These are phyloP conservation scores for Frieseomelitta varia DNA, from an alignment of 1,140 invertebrate genomes.

Conservation along the genomic window DNA sequence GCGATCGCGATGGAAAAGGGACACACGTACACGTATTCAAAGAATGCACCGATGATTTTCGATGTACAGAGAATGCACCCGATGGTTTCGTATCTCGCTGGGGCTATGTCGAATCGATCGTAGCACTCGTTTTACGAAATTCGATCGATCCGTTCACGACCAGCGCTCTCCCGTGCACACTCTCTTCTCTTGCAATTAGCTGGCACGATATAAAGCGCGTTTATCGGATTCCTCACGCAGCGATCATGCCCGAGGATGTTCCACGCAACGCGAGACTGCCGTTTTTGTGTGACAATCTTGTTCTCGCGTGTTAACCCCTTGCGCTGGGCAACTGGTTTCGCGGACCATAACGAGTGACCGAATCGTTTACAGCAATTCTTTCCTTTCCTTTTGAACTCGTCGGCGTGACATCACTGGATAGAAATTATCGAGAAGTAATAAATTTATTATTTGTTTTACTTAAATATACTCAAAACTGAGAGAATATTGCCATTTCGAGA, in stretches of 20 bases:
- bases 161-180: not conserved
- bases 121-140: not conserved
- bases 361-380: too few relatives aligned
- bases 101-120: not conserved
- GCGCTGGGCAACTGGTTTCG: too few relatives aligned
- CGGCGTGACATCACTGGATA: too few relatives aligned
- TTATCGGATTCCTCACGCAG: constrained; percentile 39
- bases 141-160: not conserved
- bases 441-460: too few relatives aligned
- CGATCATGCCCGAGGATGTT: not conserved
- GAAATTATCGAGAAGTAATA: too few relatives aligned
- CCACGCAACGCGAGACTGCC: not conserved
- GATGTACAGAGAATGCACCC: not conserved
- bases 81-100: not conserved
- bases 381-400: too few relatives aligned
- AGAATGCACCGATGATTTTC: not conserved
- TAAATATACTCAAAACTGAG: too few relatives aligned
- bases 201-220: constrained; percentile 9
- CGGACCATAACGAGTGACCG: too few relatives aligned
- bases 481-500: too few relatives aligned
- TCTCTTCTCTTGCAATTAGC: constrained; percentile 36
- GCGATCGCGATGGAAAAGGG: not conserved
- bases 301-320: too few relatives aligned
- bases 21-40: too few relatives aligned
- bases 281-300: not conserved